Base-by-base conservation (phyloP, 1,140 invertebrate species). In the Pseudomyrmex sp. region DNA sequence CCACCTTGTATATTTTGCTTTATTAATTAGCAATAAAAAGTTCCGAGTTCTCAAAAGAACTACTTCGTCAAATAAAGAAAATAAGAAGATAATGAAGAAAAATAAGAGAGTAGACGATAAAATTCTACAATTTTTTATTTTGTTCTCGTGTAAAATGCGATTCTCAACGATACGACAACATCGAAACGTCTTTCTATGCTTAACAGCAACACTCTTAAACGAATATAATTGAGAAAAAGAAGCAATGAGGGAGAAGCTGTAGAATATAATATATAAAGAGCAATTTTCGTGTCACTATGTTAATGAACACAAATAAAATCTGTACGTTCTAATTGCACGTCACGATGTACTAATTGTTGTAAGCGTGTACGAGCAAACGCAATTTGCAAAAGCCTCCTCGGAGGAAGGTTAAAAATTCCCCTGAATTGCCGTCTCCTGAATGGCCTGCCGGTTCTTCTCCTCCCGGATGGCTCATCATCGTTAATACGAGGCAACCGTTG, bases 401-500 rank as follows among this genome's bases (percentile, higher is more conserved):
- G 2, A 44, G 65, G n/a, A n/a, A 59, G 54, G 3, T 44, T 80
- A 59, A 80, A 80, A 72, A 59, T 72, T 26, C 68, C 15, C 9
- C 54, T 18, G 23, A n/a, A 26, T 26, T 26, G 26, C 26, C 35
- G 9, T 66, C 65, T 66, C 66, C 66, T 35, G 35, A 5, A 80
- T 80, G 66, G 20, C 3, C 58, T 12, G 48, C 50, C 48, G 69
- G 18, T 76, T 23, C 20, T 73, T 85, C 69, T 20, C 66, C 26
- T 26, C 69, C n/a, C 48, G 13, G 46, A 75, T 68, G 86, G 75
- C 62, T 89, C 88, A 83, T 88, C 89, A 83, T 88, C 82, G 23
- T 90, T 86, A 88, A 88, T 82, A 68, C 75, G 75, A 83, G 63
- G 68, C 76, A 76, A 84, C 74, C 86, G 65, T 80, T 77, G 84